Conservation (phyloP, 2,888 invertebrate species). For the Esperia sulphurella region DNA sequence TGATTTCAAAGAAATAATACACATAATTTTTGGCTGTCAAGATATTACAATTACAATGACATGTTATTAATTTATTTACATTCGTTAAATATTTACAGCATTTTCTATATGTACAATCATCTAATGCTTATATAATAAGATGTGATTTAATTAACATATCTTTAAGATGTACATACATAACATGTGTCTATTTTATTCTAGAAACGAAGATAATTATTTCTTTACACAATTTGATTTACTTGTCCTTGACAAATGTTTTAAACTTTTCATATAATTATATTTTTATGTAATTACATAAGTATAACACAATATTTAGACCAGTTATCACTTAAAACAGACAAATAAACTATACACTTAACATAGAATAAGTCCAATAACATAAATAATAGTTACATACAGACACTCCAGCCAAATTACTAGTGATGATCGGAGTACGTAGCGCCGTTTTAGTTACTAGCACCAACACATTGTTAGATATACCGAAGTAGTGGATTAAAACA, state of each 20-base stretch:
- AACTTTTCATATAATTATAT: background rate
- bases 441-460: background rate
- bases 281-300: too few relatives aligned
- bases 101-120: constrained; percentile 19
- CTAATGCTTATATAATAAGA: constrained; percentile 7
- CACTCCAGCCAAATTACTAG: too few relatives aligned
- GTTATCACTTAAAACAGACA: too few relatives aligned
- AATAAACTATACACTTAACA: too few relatives aligned
- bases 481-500: too few relatives aligned
- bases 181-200: constrained; percentile 6
- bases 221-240: constrained; percentile 29
- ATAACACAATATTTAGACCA: too few relatives aligned
- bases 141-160: constrained; percentile 9
- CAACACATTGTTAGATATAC: background rate
- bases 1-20: constrained; percentile 24
- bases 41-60: constrained; percentile 39
- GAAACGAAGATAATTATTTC: constrained; percentile 6
- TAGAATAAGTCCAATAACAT: too few relatives aligned
- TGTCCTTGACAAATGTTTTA: constrained; percentile 36
- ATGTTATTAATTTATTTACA: constrained; percentile 34
- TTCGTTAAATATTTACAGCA: constrained; percentile 35
- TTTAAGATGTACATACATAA: constrained; percentile 17
- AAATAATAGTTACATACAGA: too few relatives aligned
- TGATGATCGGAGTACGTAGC: too few relatives aligned
- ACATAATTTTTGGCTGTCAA: constrained; percentile 51